A percentile compares a stretch with the other conserved stretches of the same genome.
phyloP scores from a whole-genome alignment of 2,888 invertebrate species.

The Ditula angustiorana region DNA sequence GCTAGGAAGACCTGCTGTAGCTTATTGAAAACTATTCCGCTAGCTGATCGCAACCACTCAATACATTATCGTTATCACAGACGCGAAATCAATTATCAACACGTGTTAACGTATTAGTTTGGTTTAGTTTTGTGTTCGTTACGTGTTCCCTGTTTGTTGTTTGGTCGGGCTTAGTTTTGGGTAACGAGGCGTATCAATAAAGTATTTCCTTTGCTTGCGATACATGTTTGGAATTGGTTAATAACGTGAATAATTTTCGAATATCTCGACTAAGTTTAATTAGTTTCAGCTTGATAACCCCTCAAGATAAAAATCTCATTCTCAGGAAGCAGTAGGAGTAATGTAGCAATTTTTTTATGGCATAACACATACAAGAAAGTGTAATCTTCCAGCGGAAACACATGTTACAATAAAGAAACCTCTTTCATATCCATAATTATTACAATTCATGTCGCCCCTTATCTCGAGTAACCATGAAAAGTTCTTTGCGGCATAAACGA shows the following conservation, averaged over 20 bases:
- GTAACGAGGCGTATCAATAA: slow-evolving; percentile 26
- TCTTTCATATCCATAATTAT: slow-evolving; percentile 33
- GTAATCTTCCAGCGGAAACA: slow-evolving; percentile 7
- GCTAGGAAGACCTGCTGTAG: neutral
- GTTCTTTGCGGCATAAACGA: slow-evolving; percentile 69
- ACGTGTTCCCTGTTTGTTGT: slow-evolving; percentile 31
- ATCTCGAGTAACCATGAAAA: slow-evolving; percentile 52
- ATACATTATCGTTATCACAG: slow-evolving; percentile 63
- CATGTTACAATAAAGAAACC: slow-evolving; percentile 20
- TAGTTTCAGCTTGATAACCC: neutral
- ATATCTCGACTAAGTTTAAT: neutral
- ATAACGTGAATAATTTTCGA: neutral
- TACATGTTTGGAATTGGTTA: slow-evolving; percentile 13
- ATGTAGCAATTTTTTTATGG: neutral
- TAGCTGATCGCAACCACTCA: slow-evolving; percentile 31
- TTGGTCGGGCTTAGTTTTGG: slow-evolving; percentile 42
- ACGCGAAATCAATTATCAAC: slow-evolving; percentile 67
- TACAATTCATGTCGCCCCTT: slow-evolving; percentile 30
- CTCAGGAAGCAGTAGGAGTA: neutral
- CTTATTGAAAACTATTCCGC: neutral
- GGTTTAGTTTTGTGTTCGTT: slow-evolving; percentile 45
- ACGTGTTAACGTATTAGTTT: slow-evolving; percentile 54
- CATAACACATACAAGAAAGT: neutral
- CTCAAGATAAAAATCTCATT: neutral
- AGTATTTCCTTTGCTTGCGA: slow-evolving; percentile 23